Percentiles rank a stretch among this genome's conserved stretches.
phyloP scores from a whole-genome alignment of 1,140 invertebrate genomes.

The Dendrolimus kikuchii region DNA sequence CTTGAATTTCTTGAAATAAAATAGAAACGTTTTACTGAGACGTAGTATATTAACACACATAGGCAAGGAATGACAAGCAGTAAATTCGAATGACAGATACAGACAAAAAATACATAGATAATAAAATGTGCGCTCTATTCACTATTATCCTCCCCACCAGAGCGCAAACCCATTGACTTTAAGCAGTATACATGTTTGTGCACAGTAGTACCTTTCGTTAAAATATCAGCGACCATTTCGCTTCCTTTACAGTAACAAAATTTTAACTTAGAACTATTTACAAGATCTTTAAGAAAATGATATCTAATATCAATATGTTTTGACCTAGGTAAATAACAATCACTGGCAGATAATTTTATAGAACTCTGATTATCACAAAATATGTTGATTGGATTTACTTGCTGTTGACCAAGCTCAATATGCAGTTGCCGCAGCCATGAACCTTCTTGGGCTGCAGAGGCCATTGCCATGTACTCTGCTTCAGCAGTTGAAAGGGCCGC shows the following conservation, averaged over 20 bases:
- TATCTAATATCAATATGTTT: slow-evolving; percentile 39
- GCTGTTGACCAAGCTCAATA: slow-evolving; percentile 5
- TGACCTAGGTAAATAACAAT: slow-evolving; percentile 20
- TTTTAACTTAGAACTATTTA: slow-evolving; percentile 14
- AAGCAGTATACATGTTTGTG: slow-evolving; percentile 19
- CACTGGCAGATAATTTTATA: slow-evolving; percentile 9
- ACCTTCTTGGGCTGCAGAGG: slow-evolving; percentile 13
- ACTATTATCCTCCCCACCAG: background rate
- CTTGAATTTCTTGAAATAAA: too few species aligned
- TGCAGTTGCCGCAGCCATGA: slow-evolving; percentile 13
- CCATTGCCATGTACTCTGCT: slow-evolving; percentile 18
- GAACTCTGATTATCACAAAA: slow-evolving; percentile 16
- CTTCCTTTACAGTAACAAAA: slow-evolving; percentile 6
- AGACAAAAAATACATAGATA: too few species aligned
- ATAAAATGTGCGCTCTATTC: background rate
- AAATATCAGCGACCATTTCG: background rate
- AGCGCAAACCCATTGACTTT: slow-evolving; percentile 10
- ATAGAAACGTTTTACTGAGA: too few species aligned
- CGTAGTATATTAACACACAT: too few species aligned
- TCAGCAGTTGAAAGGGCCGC: slow-evolving; percentile 19
- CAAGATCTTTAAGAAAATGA: slow-evolving; percentile 29
- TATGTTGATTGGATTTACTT: slow-evolving; percentile 2
- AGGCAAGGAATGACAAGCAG: too few species aligned
- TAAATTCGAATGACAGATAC: too few species aligned
- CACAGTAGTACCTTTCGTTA: slow-evolving; percentile 19